Percentiles rank a stretch among this genome's conserved stretches.
Conservation (phyloP, 1,140 invertebrate genomes). For the Heterodera carotae region DNA sequence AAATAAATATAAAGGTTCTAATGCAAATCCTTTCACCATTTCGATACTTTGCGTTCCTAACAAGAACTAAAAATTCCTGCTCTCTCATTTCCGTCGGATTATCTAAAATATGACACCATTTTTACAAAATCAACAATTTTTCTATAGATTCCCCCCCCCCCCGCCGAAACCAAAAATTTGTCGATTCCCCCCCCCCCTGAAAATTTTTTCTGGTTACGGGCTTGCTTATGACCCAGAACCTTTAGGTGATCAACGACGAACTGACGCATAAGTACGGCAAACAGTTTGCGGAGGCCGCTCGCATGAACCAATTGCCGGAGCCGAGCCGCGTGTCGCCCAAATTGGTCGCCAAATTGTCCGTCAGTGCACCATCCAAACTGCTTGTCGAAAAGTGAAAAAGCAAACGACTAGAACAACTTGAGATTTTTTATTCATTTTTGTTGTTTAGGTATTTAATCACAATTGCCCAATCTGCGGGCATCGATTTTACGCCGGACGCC, state of each 20-base stretch:
- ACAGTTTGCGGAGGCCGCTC: constrained; percentile 82
- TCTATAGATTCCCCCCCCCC: too few relatives aligned
- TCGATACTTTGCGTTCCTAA: too few relatives aligned
- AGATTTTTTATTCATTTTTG: constrained; percentile 27
- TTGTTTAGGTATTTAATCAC: constrained; percentile 71
- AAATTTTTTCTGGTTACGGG: too few relatives aligned
- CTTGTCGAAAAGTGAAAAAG: constrained; percentile 92
- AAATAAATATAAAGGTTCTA: too few relatives aligned
- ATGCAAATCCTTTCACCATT: too few relatives aligned
- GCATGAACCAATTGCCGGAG: constrained; percentile 73
- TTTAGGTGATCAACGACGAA: constrained; percentile 85
- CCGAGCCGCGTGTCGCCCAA: constrained; percentile 84
- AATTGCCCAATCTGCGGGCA: constrained; percentile 91
- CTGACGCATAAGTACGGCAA: constrained; percentile 90
- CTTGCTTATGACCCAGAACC: neutral
- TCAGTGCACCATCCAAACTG: constrained; percentile 92
- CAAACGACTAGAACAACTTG: constrained; percentile 28
- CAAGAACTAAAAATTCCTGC: too few relatives aligned
- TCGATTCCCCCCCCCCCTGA: too few relatives aligned
- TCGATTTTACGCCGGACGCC: constrained; percentile 88
- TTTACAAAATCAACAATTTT: neutral
- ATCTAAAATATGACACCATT: neutral
- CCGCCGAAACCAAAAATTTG: too few relatives aligned
- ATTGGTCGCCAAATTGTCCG: constrained; percentile 89
- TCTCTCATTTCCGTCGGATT: too few relatives aligned